A percentile compares a stretch with the other conserved stretches of the same genome.
These are phyloP conservation scores for Pao palembangensis DNA, from an alignment of 2,113 vertebrate species.

Conservation along the genomic window DNA sequence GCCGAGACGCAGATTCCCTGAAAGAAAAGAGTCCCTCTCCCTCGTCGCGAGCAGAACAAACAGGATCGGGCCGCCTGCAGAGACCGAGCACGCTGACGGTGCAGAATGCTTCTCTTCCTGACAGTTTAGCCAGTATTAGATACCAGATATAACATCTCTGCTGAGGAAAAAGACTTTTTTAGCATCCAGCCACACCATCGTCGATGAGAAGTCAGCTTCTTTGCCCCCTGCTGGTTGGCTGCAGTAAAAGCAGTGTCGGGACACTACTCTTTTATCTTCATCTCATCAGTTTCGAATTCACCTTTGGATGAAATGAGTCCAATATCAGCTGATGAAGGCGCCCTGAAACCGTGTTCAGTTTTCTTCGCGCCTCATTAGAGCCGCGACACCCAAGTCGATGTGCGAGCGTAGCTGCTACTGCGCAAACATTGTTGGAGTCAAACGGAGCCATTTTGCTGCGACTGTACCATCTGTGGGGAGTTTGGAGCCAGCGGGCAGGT, in stretches of 20 bases:
- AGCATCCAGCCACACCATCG: no score
- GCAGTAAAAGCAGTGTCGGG: no score
- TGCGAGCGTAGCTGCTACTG: constrained; percentile 14
- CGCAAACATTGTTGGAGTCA: constrained; percentile 38
- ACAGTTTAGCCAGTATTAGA: constrained; percentile 19
- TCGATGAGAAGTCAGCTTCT: no score
- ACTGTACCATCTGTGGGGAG: constrained; percentile 54
- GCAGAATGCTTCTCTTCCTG: constrained; percentile 27
- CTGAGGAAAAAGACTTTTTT: constrained; percentile 50
- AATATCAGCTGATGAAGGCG: no score
- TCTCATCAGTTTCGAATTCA: no score
- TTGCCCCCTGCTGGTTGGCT: no score
- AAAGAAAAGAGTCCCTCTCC: constrained; percentile 7
- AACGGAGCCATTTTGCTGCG: constrained; percentile 45
- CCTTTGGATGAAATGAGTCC: no score
- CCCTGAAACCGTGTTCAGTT: not conserved
- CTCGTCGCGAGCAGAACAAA: constrained; percentile 53
- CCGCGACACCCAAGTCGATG: constrained; percentile 24
- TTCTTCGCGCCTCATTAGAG: constrained; percentile 14
- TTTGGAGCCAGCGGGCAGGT: constrained; percentile 44
- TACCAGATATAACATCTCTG: constrained; percentile 25
- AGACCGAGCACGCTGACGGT: constrained; percentile 35
- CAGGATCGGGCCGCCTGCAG: constrained; percentile 50
- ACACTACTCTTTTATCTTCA: no score
- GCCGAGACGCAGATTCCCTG: constrained; percentile 10